These are phyloP conservation scores for Rhinella marina DNA, from an alignment of 2,797 vertebrate species.

Conservation along the genomic window DNA sequence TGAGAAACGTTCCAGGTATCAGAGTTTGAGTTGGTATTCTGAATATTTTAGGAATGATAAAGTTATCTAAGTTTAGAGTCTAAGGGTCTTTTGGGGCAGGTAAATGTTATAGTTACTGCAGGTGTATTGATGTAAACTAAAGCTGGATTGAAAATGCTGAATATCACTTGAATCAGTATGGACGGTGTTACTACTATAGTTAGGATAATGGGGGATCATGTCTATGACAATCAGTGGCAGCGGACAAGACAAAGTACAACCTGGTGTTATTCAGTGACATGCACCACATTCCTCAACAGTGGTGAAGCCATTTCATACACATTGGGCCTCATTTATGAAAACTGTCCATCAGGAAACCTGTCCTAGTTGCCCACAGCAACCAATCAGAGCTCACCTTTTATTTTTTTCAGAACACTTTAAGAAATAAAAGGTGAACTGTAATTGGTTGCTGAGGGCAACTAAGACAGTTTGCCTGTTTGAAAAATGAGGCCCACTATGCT, in stretches of 20 bases:
- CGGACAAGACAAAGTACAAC: neutral
- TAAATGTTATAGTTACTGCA: neutral
- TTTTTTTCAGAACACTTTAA: no score
- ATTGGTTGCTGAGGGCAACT: no score
- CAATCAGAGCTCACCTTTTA: no score
- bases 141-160: neutral
- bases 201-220: neutral
- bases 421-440: no score
- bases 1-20: neutral
- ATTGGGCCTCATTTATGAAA: no score
- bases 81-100: neutral
- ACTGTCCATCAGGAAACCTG: no score
- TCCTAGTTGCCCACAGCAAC: no score
- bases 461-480: no score
- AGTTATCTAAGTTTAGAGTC: neutral
- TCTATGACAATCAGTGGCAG: neutral
- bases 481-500: no score
- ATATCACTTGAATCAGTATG: neutral
- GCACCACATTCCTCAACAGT: neutral
- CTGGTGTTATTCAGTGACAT: neutral
- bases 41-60: neutral
- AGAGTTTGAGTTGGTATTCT: neutral
- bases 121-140: neutral
- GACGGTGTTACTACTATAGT: neutral
- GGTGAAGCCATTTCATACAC: neutral